Base-by-base conservation (phyloP, 2,888 invertebrate genomes). In the Acleris cristana region DNA sequence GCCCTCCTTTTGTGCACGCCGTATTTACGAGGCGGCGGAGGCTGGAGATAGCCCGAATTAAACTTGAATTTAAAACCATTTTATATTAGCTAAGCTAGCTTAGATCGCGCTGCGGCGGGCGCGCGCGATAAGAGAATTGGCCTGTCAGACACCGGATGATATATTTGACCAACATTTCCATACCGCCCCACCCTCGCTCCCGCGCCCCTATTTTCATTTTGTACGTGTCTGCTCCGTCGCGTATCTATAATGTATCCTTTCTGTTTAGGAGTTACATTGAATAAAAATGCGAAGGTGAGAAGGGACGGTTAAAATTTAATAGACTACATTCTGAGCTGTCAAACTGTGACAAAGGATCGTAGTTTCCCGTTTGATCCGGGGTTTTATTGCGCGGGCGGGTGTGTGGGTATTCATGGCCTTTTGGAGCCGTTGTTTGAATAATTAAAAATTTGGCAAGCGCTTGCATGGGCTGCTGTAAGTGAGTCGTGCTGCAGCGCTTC, bases 161-260 rank as follows among this genome's bases (percentile, higher is more conserved):
- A 96, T 96, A 96, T 96, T 96, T 96, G 96, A 95, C 96, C 96
- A 95, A 95, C 96, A 96, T 96, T 96, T 96, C 96, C 96, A 96
- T 96, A 95, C 88, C 88, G 78, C 86, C 84, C 85, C 86, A 78
- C 79, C 77, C 78, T 77, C 76, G 79, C 84, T 81, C 81, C 83
- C 81, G 78, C 81, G 80, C 85, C 84, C 87, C 92, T 89, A 89
- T 93, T 92, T 92, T 92, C 93, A 92, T 93, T 93, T 91, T 89
- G 92, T 90, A 90, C 93, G 91, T 92, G 92, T 91, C 90, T 89
- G 90, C 88, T 86, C 82, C 82, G 84, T 76, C 85, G 84, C 87
- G 86, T 88, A 89, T 89, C 91, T 90, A 88, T 90, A 89, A 92
- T 89, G 89, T 89, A 90, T 87, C 87, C 88, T 83, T 82, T 86